Evolutionary conservation across 1,140 invertebrate genomes (phyloP), one percentile per base, ranked within the genome.

Genomic region (Calosoma granatense): DNA sequence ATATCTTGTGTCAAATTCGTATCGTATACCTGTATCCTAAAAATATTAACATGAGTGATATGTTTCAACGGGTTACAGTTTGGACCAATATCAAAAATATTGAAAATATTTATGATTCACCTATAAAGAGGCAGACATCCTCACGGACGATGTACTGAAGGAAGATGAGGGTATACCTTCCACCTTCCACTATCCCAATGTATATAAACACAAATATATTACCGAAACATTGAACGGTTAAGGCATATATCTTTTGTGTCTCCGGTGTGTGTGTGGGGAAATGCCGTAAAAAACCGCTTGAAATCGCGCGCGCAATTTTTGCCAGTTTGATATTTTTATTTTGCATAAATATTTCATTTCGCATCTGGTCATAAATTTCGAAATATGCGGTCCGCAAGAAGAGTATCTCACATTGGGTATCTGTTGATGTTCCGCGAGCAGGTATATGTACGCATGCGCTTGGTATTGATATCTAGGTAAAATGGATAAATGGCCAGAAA

Each of bases 281-380:
- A 6, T 47, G 15, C 41, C 41, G 15, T 47, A 47, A 47, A 47
- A 47, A 47, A 47, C 41, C 17, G 41, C 41, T 47, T 6, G 15
- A 17, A 12, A 17, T 9, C 9, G 17, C 9, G 41, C 15, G 6
- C 15, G 9, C 41, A 47, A 47, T 47, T 47, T 36, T 47, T 30
- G 26, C 26, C 26, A 30, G 26, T 30, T 30, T 47, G 41, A 47
- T 47, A 47, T 47, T 47, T 47, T 47, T 47, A 47, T 47, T 47
- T 47, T 47, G 41, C 41, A 47, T 47, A 47, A 47, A 47, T 47
- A 47, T 47, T 9, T 47, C 41, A 47, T 47, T 47, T 47, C 41
- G 17, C 41, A 47, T 47, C 9, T 6, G 17, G 41, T 17, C 41
- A 47, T 47, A 47, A 47, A 47, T 47, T 47, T 47, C 17, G 17